Evolutionary conservation across 2,888 invertebrate species (phyloP).

Genomic region (Calephelis perditalis): DNA sequence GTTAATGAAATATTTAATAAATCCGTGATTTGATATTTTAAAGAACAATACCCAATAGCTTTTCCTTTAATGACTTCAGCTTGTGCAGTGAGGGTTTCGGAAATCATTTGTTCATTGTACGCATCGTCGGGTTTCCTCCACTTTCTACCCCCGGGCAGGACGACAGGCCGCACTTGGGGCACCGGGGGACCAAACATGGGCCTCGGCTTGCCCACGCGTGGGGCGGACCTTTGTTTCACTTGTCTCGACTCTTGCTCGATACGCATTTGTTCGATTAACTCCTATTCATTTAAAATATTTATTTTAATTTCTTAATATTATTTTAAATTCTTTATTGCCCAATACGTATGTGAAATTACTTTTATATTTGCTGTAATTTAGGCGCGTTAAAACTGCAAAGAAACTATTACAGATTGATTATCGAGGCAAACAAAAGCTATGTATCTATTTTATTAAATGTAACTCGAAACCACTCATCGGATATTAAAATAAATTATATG

Average conservation of each 20-base stretch:
- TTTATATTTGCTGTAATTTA: no score
- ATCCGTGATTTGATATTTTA: conserved; percentile 3
- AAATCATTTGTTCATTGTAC: conserved; percentile 93
- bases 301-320: background rate
- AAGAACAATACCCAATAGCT: conserved; percentile 84
- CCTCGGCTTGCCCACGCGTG: conserved; percentile 55
- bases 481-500: no score
- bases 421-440: no score
- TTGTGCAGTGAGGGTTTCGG: conserved; percentile 89
- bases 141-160: conserved; percentile 86
- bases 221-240: conserved; percentile 68
- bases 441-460: no score
- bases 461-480: no score
- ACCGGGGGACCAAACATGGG: conserved; percentile 77
- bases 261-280: conserved; percentile 57
- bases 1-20: conserved; percentile 3
- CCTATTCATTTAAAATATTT: conserved; percentile 31
- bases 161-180: conserved; percentile 84
- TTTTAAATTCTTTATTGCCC: background rate
- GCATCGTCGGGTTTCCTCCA: conserved; percentile 92
- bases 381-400: no score
- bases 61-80: conserved; percentile 91
- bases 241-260: conserved; percentile 65
- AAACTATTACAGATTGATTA: no score
- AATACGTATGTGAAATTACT: background rate